Evolutionary conservation across 2,797 vertebrate species (phyloP), one percentile per base, ranked within the genome.

Genomic region (Melopsittacus undulatus): DNA sequence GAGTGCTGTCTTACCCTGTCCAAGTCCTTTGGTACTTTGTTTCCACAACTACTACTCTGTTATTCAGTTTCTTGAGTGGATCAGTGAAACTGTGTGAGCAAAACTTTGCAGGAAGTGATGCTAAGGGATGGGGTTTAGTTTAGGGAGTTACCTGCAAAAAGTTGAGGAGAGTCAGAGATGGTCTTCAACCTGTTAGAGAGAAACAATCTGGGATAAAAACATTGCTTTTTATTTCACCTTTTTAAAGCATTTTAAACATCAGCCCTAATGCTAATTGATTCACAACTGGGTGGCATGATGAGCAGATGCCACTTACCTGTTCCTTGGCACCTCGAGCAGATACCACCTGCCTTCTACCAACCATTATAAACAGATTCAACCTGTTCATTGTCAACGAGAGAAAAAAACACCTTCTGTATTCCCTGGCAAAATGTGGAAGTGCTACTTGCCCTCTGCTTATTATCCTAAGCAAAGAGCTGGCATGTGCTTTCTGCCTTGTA

Each of bases 251-350:
- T 87, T 91, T 90, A 73, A 92, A 66, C 27, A 59, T 27, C 67
- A 43, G 4, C 29, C 22, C 38, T 77, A 72, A 81, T 72, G 84
- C 36, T 88, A 90, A 86, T 66, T 77, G 85, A 92, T 82, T 74
- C 34, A 46, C 62, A 83, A 6, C 69, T 94, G 77, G 13, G 57
- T 51, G 34, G 18, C 13, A 54, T 57, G 68, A 94, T 72, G 77
- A 95, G 66, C 86, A 91, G 67, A 89, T 86, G 80, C 49, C 80
- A 67, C 74, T 90, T 92, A 95, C 83, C 73, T 90, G 49, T 67
- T 92, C 69, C 54, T 62, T 95, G 88, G 86, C 83, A 89, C 22
- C 20, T 36, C 0, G 0, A 88, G 61, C 38, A 69, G 79, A 66
- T 82, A 69, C 54, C 77, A 79, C 69, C 54, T 92, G 85, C 88